Evolutionary conservation across 2,113 vertebrate genomes (phyloP), one percentile per base, ranked within the genome.

Genomic region (Melozone crissalis): DNA sequence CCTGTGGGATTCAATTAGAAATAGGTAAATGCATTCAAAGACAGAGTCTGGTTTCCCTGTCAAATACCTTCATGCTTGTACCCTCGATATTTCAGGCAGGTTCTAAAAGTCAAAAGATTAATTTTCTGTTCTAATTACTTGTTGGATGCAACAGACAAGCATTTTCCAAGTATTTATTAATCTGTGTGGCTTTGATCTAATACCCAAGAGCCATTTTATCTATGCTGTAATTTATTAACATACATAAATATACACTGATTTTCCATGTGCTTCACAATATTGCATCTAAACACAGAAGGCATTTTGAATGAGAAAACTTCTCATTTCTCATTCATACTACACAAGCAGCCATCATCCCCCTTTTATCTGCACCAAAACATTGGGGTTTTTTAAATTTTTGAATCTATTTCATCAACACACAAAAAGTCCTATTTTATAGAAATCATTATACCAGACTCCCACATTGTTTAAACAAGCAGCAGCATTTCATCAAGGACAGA

Each of bases 91-190:
- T 89, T 93, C 75, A 83, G 52, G 84, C 89, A 72, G 82, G 59
- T 95, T 94, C 63, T 86, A 15, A 19, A 85, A 94, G 85, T 69
- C 72, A 69, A 83, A 88, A 80, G 83, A 90, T 93, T 88, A 77
- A 88, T 92, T 63, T 93, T 90, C 71, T 85, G 21, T 77, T 93
- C 84, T 88, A 92, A 94, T 93, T 88, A 95, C 87, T 89, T 92
- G 68, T 27, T 88, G 79, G 72, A 90, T 93, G 44, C 77, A 90
- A 87, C 62, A 73, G 67, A 85, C 51, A 73, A 90, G 93, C 47
- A 52, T 33, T 61, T 95, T 58, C 33, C 65, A 86, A 90, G 33
- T 59, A 82, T 90, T 93, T 89, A 78, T 84, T 91, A 90, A 79
- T 85, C 77, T 80, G n/a, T 5, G 22, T 74, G 58, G 74, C 77